Base-by-base conservation (phyloP, 2,888 invertebrate genomes). In the Ceramica pisi region DNA sequence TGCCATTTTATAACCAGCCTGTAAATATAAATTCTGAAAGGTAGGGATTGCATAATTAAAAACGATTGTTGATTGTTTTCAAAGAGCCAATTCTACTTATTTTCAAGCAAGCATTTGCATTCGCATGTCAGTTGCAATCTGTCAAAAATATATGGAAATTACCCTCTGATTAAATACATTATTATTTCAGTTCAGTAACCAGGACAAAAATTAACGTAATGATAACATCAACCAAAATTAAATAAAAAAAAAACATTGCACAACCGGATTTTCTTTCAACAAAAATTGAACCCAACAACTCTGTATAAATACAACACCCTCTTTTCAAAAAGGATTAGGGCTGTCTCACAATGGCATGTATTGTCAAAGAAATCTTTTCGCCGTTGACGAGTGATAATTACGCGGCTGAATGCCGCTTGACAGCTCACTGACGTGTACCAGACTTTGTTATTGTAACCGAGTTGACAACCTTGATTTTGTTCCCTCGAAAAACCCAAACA, bases 331-430 rank as follows among this genome's bases (percentile, higher is more conserved):
- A 84, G 88, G 90, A 92, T 92, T 91, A 92, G 83, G 87, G 90
- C 81, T 76, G 81, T 80, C 87, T 89, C 90, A 87, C 86, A 84
- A 87, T 86, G 85, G 85, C 83, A 83, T 84, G 85, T 86, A 90
- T 91, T 92, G 92, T 92, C 90, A 87, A 87, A 87, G 88, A 86
- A 89, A 89, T 89, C 89, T 87, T 86, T 91, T 92, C 90, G 91
- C 90, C 83, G 81, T 85, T 86, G 90, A 90, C 88, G 90, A 90
- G 87, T 87, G 90, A 91, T 94, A 94, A 94, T 94, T 93, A 93
- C 89, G 83, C 90, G 91, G 89, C 75, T 91, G 91, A 92, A 92
- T 92, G 88, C 90, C 88, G 89, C 90, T 91, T 92, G 92, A 92
- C 90, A 87, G 85, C 75, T 79, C 75, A 71, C 81, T 87, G 88